Base-by-base conservation (phyloP, 2,888 invertebrate species). In the Drosophila kambysellisi region DNA sequence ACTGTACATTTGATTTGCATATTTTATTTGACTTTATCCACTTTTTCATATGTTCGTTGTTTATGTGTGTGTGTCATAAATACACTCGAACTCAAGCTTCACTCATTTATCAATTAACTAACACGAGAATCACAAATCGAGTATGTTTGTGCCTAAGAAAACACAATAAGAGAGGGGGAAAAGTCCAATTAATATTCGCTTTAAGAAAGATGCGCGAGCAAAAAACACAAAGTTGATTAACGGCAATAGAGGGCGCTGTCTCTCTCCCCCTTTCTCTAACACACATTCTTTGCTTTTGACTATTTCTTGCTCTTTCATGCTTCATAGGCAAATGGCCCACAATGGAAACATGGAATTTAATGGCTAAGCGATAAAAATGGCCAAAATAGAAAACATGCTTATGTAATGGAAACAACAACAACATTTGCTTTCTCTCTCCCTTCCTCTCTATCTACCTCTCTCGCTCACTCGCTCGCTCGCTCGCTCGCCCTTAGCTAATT, bases 291-390 rank as follows among this genome's bases (percentile, higher is more conserved):
- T 4, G 15, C 37, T 9, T 39, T 7, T 25, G 25, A 25, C 9
- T 51, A 29, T 35, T 12, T 52, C 32, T n/a, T 15, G 29, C 5
- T 9, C 35, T 52, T 46, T 30, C 17, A 56, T 39, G 29, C 30
- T 30, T 39, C 63, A 66, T 69, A 81, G 81, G 81, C 77, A 67
- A 79, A 72, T 76, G 59, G 30, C 43, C 39, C 20, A 54, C 71
- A 64, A 32, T 50, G 59, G 56, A 35, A 57, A 69, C 64, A 81
- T 57, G 53, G 66, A 74, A 70, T 81, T 81, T 78, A 81, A 89
- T 87, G 70, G 74, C 73, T 72, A 82, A 80, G 81, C 88, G 88
- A 87, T 89, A 89, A 88, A 89, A 88, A 83, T 88, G 86, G 81
- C 51, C 60, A 70, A 73, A 57, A 64, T 74, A 73, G 54, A 80